Base-by-base conservation (phyloP, 1,140 invertebrate species). In the Drosophila chauvacae region DNA sequence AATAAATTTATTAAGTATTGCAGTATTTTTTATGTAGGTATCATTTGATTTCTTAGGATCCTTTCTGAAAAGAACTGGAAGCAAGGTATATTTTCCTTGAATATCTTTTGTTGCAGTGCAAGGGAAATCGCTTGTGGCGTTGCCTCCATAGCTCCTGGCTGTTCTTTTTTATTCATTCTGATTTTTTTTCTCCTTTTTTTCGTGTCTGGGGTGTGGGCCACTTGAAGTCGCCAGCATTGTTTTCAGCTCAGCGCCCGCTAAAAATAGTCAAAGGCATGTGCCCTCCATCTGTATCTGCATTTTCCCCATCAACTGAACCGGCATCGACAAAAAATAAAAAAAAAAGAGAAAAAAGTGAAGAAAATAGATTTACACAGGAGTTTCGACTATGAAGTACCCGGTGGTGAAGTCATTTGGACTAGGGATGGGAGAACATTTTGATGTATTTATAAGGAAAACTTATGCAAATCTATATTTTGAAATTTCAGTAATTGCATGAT, bases 141-240 rank as follows among this genome's bases (percentile, higher is more conserved):
- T 53, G 48, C 51, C 42, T 41, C 39, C 44, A 18, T n/a, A 35
- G 42, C 57, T 74, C 53, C 45, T 58, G 59, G 30, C 23, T 63
- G 33, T 53, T 45, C 26, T 41, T 47, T 47, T 37, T 41, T 48
- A 20, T 50, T 39, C 33, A 16, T 44, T 63, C 7, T 53, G 16
- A 16, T 18, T 57, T 28, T 44, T 30, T 57, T 18, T 57, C 16
- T 53, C 39, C 11, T 18, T 42, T 5, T 5, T 53, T 37, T 47
- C 30, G 45, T 42, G 60, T 65, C 60, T 57, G 47, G 51, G 75
- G 64, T 68, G 75, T 81, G 76, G 79, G 82, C 82, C 84, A 85
- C 83, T 85, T 79, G 82, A 84, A 77, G 73, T 69, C 48, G 63
- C 76, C 74, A 77, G 74, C 74, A 77, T 77, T 77, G 74, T 77